These are phyloP conservation scores for Aleiodes alternator DNA, from an alignment of 2,888 invertebrate species.

Conservation along the genomic window DNA sequence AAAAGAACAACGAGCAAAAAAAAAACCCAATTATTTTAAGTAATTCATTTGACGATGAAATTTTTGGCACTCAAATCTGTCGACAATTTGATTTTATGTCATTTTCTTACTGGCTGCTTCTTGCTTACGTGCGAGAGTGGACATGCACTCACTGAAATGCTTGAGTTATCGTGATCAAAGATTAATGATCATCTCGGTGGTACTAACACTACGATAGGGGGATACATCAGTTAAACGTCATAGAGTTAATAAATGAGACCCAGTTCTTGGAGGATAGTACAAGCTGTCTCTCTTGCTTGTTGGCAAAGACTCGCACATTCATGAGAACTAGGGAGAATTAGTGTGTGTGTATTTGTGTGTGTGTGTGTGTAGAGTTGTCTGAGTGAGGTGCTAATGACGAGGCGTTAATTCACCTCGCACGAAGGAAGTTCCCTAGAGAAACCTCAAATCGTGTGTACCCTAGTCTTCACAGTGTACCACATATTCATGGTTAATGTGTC, in stretches of 20 bases:
- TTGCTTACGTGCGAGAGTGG: not conserved
- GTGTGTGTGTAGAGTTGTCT: constrained; percentile 28
- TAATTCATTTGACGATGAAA: constrained; percentile 16
- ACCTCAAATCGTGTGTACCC: constrained; percentile 54
- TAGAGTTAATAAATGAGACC: constrained; percentile 51
- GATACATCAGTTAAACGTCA: constrained; percentile 21
- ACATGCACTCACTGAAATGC: not conserved
- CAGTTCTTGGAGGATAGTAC: constrained; percentile 50
- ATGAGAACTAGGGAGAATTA: constrained; percentile 23
- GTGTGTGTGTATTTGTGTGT: not conserved
- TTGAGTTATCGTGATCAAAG: constrained; percentile 39
- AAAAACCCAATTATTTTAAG: no score
- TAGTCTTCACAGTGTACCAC: constrained; percentile 5
- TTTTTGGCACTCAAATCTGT: constrained; percentile 21
- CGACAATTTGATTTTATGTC: constrained; percentile 4
- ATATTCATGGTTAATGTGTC: constrained; percentile 1
- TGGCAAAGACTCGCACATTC: constrained; percentile 34
- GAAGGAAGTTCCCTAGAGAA: constrained; percentile 50
- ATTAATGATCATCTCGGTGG: constrained; percentile 46
- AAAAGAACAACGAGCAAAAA: no score
- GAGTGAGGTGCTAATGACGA: constrained; percentile 56
- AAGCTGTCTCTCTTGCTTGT: constrained; percentile 49
- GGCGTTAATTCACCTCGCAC: constrained; percentile 59
- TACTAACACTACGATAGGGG: no score
- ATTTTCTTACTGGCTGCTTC: not conserved